A percentile compares a stretch with the other conserved stretches of the same genome.
phyloP scores from a whole-genome alignment of 2,113 vertebrate species.

The Columba livia region DNA sequence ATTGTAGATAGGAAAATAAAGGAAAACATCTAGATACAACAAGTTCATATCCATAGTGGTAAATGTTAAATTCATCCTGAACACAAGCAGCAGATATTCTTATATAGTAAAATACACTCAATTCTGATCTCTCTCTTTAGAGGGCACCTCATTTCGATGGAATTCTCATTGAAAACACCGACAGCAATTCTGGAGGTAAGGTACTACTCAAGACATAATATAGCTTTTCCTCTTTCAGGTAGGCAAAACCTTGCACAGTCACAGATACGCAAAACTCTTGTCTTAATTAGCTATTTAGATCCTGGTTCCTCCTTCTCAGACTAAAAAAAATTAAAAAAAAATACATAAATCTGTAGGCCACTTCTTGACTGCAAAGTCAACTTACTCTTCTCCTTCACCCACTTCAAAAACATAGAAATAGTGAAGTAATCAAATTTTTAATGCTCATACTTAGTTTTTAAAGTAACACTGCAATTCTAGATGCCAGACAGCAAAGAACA shows the following conservation, averaged over 20 bases:
- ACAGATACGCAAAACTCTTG: background rate
- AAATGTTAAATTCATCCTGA: background rate
- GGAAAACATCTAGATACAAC: background rate
- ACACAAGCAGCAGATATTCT: background rate
- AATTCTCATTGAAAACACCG: background rate
- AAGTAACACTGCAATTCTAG: background rate
- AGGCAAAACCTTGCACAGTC: background rate
- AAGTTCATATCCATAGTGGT: background rate
- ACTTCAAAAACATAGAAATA: background rate
- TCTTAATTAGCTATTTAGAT: background rate
- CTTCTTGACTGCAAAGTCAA: background rate
- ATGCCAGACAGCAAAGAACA: background rate
- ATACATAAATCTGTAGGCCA: background rate
- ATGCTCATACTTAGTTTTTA: background rate
- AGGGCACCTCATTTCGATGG: background rate
- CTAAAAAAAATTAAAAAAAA: background rate
- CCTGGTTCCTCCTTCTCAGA: background rate
- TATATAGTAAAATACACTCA: background rate
- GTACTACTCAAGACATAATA: rapidly evolving
- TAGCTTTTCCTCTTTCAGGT: background rate
- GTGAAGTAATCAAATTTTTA: background rate
- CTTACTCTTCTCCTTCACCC: background rate
- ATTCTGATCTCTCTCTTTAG: background rate
- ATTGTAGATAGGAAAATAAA: background rate
- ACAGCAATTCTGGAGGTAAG: background rate